Conservation (phyloP, 2,113 vertebrate species). For the Lepus europaeus region DNA sequence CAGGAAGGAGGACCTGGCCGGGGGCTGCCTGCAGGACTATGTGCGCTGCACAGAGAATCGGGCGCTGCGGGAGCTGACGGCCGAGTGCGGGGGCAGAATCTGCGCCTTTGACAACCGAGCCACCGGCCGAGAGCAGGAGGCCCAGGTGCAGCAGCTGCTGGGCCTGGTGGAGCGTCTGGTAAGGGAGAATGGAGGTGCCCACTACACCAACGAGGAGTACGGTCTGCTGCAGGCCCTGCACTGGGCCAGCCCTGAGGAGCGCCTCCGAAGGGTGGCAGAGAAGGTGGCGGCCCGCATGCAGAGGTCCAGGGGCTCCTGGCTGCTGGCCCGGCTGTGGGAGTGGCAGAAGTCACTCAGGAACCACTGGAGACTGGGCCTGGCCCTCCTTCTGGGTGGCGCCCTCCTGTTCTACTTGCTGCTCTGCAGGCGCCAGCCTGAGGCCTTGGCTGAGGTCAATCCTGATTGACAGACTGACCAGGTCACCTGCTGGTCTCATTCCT, state of each 20-base stretch:
- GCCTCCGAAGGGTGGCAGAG: not conserved
- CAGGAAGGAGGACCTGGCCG: conserved; percentile 35
- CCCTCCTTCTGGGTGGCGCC: not conserved
- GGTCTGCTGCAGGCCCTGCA: not conserved
- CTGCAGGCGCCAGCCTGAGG: rapidly evolving
- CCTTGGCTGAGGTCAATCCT: rapidly evolving
- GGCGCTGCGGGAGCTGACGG: conserved; percentile 8
- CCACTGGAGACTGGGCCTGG: rapidly evolving
- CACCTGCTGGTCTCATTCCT: too few species aligned
- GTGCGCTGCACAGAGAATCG: not conserved
- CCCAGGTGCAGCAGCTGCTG: conserved; percentile 55
- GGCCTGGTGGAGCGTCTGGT: not conserved
- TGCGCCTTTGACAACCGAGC: conserved; percentile 50
- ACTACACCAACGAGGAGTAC: conserved; percentile 54
- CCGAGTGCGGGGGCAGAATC: not conserved
- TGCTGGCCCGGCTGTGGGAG: rapidly evolving
- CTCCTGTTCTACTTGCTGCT: not conserved
- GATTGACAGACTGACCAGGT: too few species aligned
- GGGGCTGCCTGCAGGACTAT: not conserved
- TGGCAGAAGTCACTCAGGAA: rapidly evolving
- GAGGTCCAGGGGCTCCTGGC: rapidly evolving
- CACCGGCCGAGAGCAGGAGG: rapidly evolving
- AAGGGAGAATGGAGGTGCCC: rapidly evolving
- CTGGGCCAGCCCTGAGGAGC: rapidly evolving
- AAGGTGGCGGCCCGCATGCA: rapidly evolving